A percentile compares a stretch with the other conserved stretches of the same genome.
These are phyloP conservation scores for Pica pica DNA, from an alignment of 2,113 vertebrate species.

Conservation along the genomic window DNA sequence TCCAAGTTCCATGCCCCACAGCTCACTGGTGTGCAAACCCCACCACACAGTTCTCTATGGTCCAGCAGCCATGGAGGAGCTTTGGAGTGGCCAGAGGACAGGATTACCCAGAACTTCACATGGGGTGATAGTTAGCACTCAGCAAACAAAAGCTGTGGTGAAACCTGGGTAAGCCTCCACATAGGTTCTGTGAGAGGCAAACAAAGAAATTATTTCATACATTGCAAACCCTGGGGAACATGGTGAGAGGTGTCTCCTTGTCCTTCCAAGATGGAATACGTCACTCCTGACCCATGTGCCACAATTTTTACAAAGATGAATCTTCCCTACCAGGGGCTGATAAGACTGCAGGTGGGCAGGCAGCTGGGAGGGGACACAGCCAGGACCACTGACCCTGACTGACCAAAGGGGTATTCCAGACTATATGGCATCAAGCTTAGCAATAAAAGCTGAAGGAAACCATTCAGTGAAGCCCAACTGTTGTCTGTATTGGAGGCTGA, in stretches of 20 bases:
- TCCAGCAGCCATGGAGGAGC: background rate
- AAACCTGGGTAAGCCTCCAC: background rate
- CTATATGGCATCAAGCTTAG: background rate
- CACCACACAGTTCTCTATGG: background rate
- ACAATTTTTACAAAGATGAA: background rate
- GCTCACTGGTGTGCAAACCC: background rate
- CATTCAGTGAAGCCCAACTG: background rate
- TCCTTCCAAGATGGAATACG: background rate
- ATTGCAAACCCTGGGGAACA: background rate
- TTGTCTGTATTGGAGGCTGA: background rate
- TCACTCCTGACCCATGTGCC: background rate
- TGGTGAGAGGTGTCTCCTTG: background rate
- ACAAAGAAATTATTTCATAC: background rate
- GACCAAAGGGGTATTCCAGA: background rate
- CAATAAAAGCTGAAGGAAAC: background rate
- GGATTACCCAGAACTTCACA: background rate
- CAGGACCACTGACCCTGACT: background rate
- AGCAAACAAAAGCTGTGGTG: background rate
- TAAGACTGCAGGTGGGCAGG: background rate
- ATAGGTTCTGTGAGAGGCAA: background rate
- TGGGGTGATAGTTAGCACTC: background rate
- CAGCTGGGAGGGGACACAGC: background rate
- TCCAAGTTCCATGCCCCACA: fast-evolving
- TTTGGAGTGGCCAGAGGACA: background rate
- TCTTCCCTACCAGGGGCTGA: background rate